Evolutionary conservation across 2,113 vertebrate genomes (phyloP), one percentile per base, ranked within the genome.

Genomic region (Isurus oxyrinchus): DNA sequence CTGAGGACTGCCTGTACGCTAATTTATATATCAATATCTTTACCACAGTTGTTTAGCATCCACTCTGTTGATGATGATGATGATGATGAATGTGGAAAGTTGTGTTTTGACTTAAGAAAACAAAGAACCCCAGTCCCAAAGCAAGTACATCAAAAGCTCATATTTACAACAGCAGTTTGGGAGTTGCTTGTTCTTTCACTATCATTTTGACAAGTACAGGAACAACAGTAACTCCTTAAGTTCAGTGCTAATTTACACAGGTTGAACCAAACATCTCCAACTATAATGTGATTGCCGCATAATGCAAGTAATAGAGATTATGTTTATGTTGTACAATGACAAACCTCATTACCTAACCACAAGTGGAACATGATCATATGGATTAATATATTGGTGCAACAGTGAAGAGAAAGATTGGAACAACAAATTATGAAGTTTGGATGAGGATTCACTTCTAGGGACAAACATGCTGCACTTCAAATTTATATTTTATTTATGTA

Each of bases 321-420:
- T 81, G 87, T 88, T 90, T 90, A 27, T 90, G 87, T 90, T 90
- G 23, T 35, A 90, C 87, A 90, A 13, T 59, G n/a, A 90, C 55
- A 57, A 57, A 90, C 53, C 27, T 90, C 27, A 57, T 11, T 87
- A 23, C 21, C 81, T 35, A 49, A 53, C 44, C 84, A 87, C 84
- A 87, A 23, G 87, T 57, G 55, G 10, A 53, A 90, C 87, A 35
- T 53, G 49, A 55, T 88, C 53, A 55, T 14, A 88, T 27, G 23
- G 7, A 25, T 88, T 88, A 23, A 2, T 49, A 27, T 21, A 53
- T 55, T 55, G 2, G 16, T 8, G 1, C 21, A 8, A 25, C 7
- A 88, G 23, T 49, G 84, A n/a, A 21, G 44, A 55, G 8, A 55
- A 31, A 53, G 10, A 88, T 27, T 55, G 21, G 86, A 88, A 55